Conservation (phyloP, 2,888 invertebrate genomes). For the Sturmia bella region DNA sequence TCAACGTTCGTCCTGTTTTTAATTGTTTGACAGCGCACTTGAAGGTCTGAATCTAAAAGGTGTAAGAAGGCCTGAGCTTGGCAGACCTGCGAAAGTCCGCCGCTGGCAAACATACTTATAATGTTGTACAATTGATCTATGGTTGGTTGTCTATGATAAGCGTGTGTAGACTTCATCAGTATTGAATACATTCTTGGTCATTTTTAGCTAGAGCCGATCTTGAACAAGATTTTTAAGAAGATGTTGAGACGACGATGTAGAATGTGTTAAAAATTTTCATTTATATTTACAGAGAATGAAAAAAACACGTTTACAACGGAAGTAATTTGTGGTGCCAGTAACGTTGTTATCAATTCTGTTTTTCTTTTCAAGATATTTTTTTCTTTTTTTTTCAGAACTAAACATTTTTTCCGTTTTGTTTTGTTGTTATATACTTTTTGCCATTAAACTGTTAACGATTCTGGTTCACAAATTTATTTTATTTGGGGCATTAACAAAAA, state of each 20-base stretch:
- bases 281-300: constrained; percentile 44
- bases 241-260: constrained; percentile 30
- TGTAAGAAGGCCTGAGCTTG: too few relatives aligned
- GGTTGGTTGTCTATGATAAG: constrained; percentile 52
- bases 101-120: constrained; percentile 7
- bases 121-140: constrained; percentile 61
- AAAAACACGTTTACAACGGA: constrained; percentile 68
- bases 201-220: constrained; percentile 22
- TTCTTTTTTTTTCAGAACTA: constrained; percentile 13
- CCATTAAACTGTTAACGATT: neutral
- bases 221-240: constrained; percentile 52
- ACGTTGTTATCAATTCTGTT: constrained; percentile 48
- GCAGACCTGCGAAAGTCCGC: too few relatives aligned
- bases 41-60: too few relatives aligned
- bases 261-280: constrained; percentile 60
- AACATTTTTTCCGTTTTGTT: constrained; percentile 4
- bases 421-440: neutral
- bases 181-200: constrained; percentile 52
- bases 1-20: too few relatives aligned
- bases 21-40: too few relatives aligned
- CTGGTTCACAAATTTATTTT: neutral
- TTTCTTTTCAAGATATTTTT: neutral
- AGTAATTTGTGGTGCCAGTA: constrained; percentile 68
- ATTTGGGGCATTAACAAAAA: constrained; percentile 8
- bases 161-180: constrained; percentile 43